Base-by-base conservation (phyloP, 2,797 vertebrate genomes). In the Mareca strepera region DNA sequence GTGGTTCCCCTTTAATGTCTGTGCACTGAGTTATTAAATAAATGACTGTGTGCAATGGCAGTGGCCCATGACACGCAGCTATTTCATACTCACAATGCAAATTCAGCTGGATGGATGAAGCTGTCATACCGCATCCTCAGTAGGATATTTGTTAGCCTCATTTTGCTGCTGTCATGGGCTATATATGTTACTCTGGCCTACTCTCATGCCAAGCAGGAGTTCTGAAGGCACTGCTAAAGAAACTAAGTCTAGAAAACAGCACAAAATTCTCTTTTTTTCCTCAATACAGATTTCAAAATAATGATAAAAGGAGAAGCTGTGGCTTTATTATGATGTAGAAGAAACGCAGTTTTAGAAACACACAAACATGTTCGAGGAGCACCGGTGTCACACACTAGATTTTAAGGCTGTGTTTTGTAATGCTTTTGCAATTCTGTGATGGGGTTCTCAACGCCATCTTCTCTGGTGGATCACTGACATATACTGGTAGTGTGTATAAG, bases 161-260 rank as follows among this genome's bases (percentile, higher is more conserved):
- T 98, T 98, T 98, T 97, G 96, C 82, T 82, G 97, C 98, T 98
- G 98, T 98, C 98, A 98, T n/a, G 93, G 97, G 89, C 94, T 97
- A 97, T 98, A 97, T 96, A 92, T 28, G 89, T 98, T 97, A 97
- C 88, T 97, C 96, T 29, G 14, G 90, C 95, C 94, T 66, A 37
- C 80, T 41, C 77, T 84, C 82, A 85, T 29, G 85, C 53, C 88
- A 85, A 78, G 86, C 75, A 73, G 88, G 84, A 92, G 90, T 85
- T 94, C 28, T 15, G 70, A 88, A 91, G 63, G 18, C 52, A 44
- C 15, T 53, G 43, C 88, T 82, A 58, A 35, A 87, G 94, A 92
- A 86, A 77, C 8, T 4, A 82, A 10, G 15, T 1, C 12, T 12
- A 35, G 53, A 82, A 86, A 76, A 72, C 63, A 50, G 43, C 31